A percentile compares a stretch with the other conserved stretches of the same genome.
Evolutionary conservation across 2,888 invertebrate genomes (phyloP).

Genomic region (Halictus quadricinctus): DNA sequence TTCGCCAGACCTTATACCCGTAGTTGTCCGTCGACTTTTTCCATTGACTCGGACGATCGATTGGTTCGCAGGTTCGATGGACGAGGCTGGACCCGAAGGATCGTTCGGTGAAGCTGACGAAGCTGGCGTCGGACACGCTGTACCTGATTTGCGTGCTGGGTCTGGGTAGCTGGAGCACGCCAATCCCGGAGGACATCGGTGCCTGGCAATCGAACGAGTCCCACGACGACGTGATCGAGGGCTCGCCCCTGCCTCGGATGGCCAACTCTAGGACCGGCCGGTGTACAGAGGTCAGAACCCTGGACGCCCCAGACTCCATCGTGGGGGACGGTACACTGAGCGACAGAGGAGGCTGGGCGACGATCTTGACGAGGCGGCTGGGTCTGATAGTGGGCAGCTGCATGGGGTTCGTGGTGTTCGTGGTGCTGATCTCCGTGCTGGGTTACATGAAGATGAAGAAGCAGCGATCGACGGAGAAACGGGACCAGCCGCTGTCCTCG

Average conservation of each 20-base stretch:
- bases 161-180: slow-evolving; percentile 88
- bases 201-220: slow-evolving; percentile 78
- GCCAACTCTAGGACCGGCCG: slow-evolving; percentile 90
- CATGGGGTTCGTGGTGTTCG: slow-evolving; percentile 93
- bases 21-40: not conserved
- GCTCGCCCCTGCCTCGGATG: slow-evolving; percentile 85
- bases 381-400: slow-evolving; percentile 94
- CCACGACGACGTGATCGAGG: slow-evolving; percentile 86
- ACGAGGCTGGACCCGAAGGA: slow-evolving; percentile 89
- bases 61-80: slow-evolving; percentile 87
- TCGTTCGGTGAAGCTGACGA: slow-evolving; percentile 89
- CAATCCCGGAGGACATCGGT: slow-evolving; percentile 82
- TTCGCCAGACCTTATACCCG: not conserved
- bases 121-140: slow-evolving; percentile 90
- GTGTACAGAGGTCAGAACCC: slow-evolving; percentile 90
- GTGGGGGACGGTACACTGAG: slow-evolving; percentile 85
- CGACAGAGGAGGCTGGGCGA: slow-evolving; percentile 88
- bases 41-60: not conserved
- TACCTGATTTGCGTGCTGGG: slow-evolving; percentile 95
- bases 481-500: slow-evolving; percentile 84
- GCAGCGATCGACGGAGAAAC: slow-evolving; percentile 89
- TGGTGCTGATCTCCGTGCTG: slow-evolving; percentile 91
- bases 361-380: slow-evolving; percentile 90
- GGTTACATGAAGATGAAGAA: slow-evolving; percentile 94
- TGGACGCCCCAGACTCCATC: slow-evolving; percentile 88